Conservation (phyloP, 2,888 invertebrate genomes). For the Zele albiditarsus region DNA sequence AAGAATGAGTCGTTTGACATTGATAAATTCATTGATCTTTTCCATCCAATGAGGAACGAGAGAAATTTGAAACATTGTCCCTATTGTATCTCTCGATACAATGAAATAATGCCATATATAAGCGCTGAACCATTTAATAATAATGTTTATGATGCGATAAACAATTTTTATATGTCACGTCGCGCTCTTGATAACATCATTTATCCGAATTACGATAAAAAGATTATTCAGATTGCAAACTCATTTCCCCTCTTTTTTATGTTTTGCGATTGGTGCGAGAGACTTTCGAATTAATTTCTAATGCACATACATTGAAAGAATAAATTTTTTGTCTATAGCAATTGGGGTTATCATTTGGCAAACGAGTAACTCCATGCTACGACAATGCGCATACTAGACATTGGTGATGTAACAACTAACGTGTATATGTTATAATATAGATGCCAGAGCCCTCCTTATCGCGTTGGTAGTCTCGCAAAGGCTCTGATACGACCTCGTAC, state of each 20-base stretch:
- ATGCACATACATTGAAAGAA: not conserved
- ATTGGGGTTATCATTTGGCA: constrained; percentile 43
- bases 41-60: not conserved
- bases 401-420: constrained; percentile 45
- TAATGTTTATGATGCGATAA: not conserved
- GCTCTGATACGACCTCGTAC: constrained; percentile 35
- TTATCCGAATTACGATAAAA: not conserved
- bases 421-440: constrained; percentile 9
- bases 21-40: constrained; percentile 17
- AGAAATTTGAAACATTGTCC: not conserved
- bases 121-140: not conserved
- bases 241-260: not conserved
- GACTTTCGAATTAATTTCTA: not conserved
- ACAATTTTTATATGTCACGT: not conserved
- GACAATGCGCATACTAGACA: constrained; percentile 36
- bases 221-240: not conserved
- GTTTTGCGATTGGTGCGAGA: not conserved
- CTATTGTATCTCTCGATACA: not conserved
- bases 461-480: constrained; percentile 41
- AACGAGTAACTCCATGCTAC: constrained; percentile 25
- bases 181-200: not conserved
- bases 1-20: not conserved
- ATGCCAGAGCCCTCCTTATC: constrained; percentile 46
- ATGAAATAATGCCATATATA: not conserved
- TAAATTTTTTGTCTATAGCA: not conserved